A percentile compares a stretch with the other conserved stretches of the same genome.
Evolutionary conservation across 35 echinoderm and acorn worm genomes (phyloP).

Genomic region (Heliocidaris erythrogramma): DNA sequence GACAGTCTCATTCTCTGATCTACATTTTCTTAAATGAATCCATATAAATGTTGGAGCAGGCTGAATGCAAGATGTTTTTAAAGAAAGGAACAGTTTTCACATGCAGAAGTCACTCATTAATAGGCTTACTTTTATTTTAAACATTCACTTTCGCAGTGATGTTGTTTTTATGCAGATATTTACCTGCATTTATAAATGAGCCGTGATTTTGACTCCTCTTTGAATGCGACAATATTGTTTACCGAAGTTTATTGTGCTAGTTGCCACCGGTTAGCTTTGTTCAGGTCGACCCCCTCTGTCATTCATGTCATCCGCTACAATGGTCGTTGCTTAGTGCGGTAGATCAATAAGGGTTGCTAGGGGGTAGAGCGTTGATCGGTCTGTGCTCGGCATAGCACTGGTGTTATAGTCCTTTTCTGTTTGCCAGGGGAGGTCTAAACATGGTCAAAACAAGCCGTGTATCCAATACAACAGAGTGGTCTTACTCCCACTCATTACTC

Average conservation of each 20-base stretch:
- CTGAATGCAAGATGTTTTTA: not conserved
- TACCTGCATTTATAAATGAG: too few relatives aligned
- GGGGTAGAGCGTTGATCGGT: not conserved
- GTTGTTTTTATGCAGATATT: too few relatives aligned
- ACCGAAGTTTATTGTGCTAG: slow-evolving; percentile 21
- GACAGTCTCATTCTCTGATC: not conserved
- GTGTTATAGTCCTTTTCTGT: not conserved
- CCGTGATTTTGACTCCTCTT: not conserved
- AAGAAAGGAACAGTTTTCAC: too few relatives aligned
- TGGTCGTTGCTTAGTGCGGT: not conserved
- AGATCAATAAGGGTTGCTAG: slow-evolving; percentile 37
- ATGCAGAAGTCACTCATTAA: not conserved
- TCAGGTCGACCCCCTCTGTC: not conserved
- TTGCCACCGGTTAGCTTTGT: slow-evolving; percentile 35
- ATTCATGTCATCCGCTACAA: not conserved
- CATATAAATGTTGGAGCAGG: not conserved
- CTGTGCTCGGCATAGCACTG: not conserved
- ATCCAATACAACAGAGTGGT: not conserved
- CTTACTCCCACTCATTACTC: not conserved
- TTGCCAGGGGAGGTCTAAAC: slow-evolving; percentile 21
- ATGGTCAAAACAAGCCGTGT: slow-evolving; percentile 5
- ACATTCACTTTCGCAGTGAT: too few relatives aligned
- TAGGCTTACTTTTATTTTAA: not conserved
- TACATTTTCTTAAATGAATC: not conserved
- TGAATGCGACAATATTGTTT: slow-evolving; percentile 1